phyloP scores from a whole-genome alignment of 2,113 vertebrate species.

The Columba janthina region DNA sequence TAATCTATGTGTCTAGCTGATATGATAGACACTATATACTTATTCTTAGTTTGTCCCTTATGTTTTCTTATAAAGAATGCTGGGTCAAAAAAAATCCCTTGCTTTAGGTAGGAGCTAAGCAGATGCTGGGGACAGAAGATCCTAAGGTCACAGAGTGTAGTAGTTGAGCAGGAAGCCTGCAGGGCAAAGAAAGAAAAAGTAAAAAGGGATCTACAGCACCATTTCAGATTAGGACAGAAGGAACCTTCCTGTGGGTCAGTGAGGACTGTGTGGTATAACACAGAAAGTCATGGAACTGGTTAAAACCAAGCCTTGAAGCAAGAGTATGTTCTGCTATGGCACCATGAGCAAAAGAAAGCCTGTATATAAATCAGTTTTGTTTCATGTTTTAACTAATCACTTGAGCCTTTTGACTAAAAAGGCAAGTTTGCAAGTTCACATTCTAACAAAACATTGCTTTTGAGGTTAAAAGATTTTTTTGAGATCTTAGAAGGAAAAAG shows the following conservation, averaged over 20 bases:
- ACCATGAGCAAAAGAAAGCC: neutral
- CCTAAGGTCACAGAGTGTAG: neutral
- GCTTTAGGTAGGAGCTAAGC: neutral
- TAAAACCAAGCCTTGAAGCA: neutral
- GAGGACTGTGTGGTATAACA: neutral
- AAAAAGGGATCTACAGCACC: neutral
- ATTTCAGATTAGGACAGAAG: neutral
- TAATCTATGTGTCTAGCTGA: neutral
- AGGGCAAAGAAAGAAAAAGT: rapidly evolving
- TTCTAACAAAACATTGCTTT: neutral
- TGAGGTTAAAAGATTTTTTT: neutral
- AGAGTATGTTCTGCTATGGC: neutral
- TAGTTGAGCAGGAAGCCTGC: neutral
- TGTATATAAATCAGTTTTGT: neutral
- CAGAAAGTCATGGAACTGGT: neutral
- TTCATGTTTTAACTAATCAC: neutral
- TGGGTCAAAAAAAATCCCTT: neutral
- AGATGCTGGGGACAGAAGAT: neutral
- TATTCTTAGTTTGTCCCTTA: neutral
- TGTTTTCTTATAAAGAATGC: neutral
- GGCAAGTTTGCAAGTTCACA: neutral
- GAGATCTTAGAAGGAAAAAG: neutral
- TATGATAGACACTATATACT: neutral
- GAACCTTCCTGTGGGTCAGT: neutral
- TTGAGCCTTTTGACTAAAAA: neutral